Base-by-base conservation (phyloP, 2,113 vertebrate genomes). In the Donacobius atricapilla region DNA sequence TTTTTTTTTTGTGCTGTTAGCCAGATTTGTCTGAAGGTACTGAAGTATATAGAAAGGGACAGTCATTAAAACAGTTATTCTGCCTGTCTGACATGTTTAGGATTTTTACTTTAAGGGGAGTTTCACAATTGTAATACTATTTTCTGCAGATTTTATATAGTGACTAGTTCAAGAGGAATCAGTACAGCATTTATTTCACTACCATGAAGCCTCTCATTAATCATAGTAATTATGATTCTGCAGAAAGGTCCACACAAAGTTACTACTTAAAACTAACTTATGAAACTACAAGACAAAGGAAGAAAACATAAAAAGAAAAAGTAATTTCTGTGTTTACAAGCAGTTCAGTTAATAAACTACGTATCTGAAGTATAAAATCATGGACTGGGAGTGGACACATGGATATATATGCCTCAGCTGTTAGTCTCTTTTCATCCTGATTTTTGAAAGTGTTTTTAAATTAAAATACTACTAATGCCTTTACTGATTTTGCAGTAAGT, bases 1-100 rank as follows among this genome's bases (percentile, higher is more conserved):
- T 4, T 90, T 94, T 98, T 99, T 89, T 69, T 95, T 98, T 97
- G 98, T 37, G 98, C 98, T 85, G 94, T 99, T 80, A 93, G 98
- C 93, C 98, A 98, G 98, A 97, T 98, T 93, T 31, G 28, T 42
- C 42, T 80, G n/a, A 35, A 70, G 24, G 20, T 64, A 25, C 33
- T 54, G 30, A 44, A 63, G 33, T 13, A 45, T 6, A 24, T 5
- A 42, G 25, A n/a, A 93, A 48, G 14, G 54, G 11, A 7, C 6
- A 72, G 10, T 37, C 40, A 66, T 14, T 53, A 44, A 82, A 58
- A 20, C 2, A 27, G 25, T 33, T 68, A 14, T 40, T 87, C 37
- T 57, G 2, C 23, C 25, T 72, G 7, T 33, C 13, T 45, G 37
- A 58, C 2, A 13, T 40, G 35, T 65, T 63, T n/a, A 60, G 25